Evolutionary conservation across 2,113 vertebrate species (phyloP).

Genomic region (Alces alces): DNA sequence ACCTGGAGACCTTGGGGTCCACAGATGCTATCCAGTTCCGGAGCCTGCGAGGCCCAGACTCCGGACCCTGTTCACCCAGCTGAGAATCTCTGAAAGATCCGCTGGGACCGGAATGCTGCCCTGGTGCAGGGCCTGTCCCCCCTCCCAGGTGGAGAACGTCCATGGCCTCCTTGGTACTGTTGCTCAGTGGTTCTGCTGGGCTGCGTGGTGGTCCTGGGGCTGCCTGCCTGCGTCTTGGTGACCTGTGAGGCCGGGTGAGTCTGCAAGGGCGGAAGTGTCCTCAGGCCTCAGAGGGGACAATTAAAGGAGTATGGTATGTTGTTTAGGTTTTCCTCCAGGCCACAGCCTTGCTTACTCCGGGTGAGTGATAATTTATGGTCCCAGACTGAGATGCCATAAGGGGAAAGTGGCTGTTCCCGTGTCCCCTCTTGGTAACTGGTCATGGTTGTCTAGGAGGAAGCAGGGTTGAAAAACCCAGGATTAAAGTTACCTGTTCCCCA

Average conservation of each 20-base stretch:
- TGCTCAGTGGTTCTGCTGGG: neutral
- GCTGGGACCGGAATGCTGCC: neutral
- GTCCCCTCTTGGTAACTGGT: neutral
- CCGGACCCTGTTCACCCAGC: neutral
- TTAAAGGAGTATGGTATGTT: neutral
- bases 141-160: fast-evolving
- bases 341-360: neutral
- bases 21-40: fast-evolving
- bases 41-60: fast-evolving
- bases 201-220: neutral
- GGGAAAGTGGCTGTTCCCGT: neutral
- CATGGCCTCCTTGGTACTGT: neutral
- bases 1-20: neutral
- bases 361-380: neutral
- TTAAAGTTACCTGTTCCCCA: neutral
- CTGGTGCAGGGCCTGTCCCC: neutral
- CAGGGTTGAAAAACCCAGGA: neutral
- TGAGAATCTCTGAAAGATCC: neutral
- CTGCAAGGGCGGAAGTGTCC: neutral
- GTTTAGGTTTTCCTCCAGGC: neutral
- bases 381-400: neutral
- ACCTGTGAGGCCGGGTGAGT: neutral
- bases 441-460: neutral
- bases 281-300: neutral
- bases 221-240: neutral